phyloP scores from a whole-genome alignment of 92 coral and sea anemone genomes.

The Siderastrea radians region DNA sequence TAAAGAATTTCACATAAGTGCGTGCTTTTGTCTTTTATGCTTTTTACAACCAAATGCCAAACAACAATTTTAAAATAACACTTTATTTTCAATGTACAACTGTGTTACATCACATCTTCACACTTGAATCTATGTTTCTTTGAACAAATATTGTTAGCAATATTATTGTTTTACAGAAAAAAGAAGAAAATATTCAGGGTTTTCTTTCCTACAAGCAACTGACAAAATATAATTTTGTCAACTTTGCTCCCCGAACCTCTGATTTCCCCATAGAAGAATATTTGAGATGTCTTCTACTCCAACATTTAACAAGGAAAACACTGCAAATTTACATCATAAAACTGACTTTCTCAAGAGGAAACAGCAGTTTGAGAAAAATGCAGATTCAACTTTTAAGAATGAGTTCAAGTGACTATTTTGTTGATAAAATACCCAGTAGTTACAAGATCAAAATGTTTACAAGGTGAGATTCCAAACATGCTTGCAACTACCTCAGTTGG shows the following conservation, averaged over 20 bases:
- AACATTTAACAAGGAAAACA: neutral
- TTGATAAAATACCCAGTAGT: neutral
- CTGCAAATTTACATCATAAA: neutral
- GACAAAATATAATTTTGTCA: no score
- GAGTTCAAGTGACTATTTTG: no score
- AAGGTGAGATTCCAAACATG: neutral
- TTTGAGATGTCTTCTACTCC: neutral
- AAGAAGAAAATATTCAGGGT: neutral
- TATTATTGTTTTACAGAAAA: neutral
- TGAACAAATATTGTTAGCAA: neutral
- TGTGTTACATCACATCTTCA: neutral
- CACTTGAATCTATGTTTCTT: neutral
- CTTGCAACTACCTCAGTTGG: neutral
- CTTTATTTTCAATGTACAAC: constrained; percentile 35
- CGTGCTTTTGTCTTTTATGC: neutral
- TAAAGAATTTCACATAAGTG: neutral
- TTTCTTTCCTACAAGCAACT: no score
- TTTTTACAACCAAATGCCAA: neutral
- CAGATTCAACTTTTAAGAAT: no score
- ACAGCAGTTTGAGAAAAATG: no score
- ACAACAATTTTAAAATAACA: constrained; percentile 3
- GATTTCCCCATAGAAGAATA: no score
- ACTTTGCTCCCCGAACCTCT: no score
- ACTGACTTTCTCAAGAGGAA: no score
- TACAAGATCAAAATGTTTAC: constrained; percentile 8